phyloP scores from a whole-genome alignment of 2,797 vertebrate species.

The Morelia viridis region DNA sequence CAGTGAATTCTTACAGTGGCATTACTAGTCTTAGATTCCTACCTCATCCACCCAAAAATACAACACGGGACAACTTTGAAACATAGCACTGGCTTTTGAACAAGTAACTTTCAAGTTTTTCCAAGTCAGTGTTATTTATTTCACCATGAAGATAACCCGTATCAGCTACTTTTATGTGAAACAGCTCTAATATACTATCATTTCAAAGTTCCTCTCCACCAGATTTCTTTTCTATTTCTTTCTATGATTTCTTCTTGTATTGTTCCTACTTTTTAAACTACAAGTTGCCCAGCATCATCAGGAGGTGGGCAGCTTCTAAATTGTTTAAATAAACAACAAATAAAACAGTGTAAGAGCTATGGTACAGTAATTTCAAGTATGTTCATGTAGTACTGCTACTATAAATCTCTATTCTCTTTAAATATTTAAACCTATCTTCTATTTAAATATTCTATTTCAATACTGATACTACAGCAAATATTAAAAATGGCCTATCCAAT shows the following conservation, averaged over 20 bases:
- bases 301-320: not conserved
- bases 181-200: not conserved
- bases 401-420: not conserved
- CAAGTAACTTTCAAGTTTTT: not conserved
- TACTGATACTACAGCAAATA: not conserved
- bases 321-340: not conserved
- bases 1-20: not conserved
- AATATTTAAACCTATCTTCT: not conserved
- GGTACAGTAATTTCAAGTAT: not conserved
- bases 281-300: not conserved
- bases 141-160: not conserved
- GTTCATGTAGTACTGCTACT: not conserved
- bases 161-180: not conserved
- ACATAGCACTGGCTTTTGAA: not conserved
- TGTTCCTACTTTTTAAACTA: not conserved
- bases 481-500: not conserved
- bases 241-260: not conserved
- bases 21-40: not conserved
- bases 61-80: not conserved
- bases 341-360: not conserved
- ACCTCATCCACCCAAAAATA: not conserved
- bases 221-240: not conserved
- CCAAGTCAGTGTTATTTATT: not conserved
- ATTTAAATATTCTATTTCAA: not conserved
- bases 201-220: not conserved